These are phyloP conservation scores for Disparrhopalites patrizii DNA, from an alignment of 2,888 invertebrate genomes.

Conservation along the genomic window DNA sequence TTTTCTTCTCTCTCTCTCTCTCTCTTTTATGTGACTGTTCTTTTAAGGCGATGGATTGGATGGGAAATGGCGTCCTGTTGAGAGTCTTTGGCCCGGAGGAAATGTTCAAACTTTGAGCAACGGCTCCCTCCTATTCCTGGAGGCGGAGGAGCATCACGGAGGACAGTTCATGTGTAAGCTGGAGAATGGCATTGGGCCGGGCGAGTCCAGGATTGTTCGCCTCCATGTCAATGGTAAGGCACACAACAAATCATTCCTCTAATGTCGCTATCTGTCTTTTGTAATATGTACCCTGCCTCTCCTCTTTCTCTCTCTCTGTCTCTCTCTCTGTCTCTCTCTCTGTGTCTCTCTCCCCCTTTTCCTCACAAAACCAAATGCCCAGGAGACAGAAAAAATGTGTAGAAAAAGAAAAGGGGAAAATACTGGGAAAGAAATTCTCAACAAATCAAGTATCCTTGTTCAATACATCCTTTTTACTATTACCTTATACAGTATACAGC, in stretches of 20 bases:
- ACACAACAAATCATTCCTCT: conserved; percentile 7
- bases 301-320: no score
- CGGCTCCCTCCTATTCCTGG: conserved; percentile 40
- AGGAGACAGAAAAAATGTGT: no score
- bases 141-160: conserved; percentile 39
- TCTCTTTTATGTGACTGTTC: neutral
- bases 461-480: no score
- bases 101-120: conserved; percentile 36
- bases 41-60: conserved; percentile 29
- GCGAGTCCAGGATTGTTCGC: conserved; percentile 38
- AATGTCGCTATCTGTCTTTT: no score
- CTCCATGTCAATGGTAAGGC: conserved; percentile 42
- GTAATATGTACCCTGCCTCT: no score
- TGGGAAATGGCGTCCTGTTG: conserved; percentile 42
- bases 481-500: no score
- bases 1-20: neutral
- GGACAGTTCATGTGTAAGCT: conserved; percentile 43
- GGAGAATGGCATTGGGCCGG: conserved; percentile 44
- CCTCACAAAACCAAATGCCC: no score
- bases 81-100: conserved; percentile 43
- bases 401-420: no score
- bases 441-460: no score
- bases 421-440: no score
- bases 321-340: no score
- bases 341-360: no score